Evolutionary conservation across 2,113 vertebrate genomes (phyloP).

Genomic region (Scalopus aquaticus): DNA sequence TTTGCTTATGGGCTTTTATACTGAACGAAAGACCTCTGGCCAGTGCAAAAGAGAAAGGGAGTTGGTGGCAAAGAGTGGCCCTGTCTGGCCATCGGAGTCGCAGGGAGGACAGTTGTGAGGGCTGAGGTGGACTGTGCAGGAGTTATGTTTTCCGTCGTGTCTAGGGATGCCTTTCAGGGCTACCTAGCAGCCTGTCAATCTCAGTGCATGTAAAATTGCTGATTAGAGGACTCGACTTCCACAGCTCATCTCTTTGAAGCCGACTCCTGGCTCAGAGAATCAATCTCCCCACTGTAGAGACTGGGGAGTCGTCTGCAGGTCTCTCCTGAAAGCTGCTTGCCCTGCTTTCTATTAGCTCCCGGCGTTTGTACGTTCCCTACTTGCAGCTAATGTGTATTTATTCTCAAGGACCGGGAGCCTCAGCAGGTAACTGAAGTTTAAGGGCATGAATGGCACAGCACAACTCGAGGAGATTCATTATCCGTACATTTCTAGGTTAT

Average conservation of each 20-base stretch:
- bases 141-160: fast-evolving
- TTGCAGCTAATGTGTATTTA: constrained; percentile 43
- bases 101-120: not conserved
- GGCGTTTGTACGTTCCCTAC: not conserved
- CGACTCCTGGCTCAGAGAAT: not conserved
- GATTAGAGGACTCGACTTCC: not conserved
- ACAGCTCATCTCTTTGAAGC: constrained; percentile 13
- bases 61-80: not conserved
- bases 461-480: constrained; percentile 57
- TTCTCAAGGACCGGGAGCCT: constrained; percentile 43
- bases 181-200: not conserved
- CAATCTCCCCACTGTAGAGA: not conserved
- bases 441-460: constrained; percentile 65
- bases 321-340: not conserved
- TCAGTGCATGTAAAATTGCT: not conserved
- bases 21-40: not conserved
- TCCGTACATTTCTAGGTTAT: constrained; percentile 67
- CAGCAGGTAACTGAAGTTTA: constrained; percentile 60
- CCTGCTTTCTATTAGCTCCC: not conserved
- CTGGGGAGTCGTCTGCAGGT: not conserved
- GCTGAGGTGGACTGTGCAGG: not conserved
- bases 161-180: not conserved
- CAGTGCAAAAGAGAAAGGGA: too few species aligned
- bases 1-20: not conserved
- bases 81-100: not conserved